phyloP scores from a whole-genome alignment of 1,140 invertebrate genomes.

The Ctenoplectra terminalis region DNA sequence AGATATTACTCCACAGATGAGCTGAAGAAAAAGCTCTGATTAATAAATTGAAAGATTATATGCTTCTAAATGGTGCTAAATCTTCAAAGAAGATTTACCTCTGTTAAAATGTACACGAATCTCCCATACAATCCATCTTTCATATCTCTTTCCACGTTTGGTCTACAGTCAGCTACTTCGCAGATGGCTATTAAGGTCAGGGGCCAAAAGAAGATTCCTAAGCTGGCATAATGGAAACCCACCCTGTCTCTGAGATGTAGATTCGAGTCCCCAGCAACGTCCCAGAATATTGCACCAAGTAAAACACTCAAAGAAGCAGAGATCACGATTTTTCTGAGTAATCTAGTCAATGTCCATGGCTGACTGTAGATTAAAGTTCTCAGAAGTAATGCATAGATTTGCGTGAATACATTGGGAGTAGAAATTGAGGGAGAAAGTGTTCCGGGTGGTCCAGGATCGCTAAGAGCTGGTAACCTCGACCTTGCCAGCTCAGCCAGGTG shows the following conservation, averaged over 20 bases:
- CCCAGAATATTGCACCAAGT: conserved; percentile 95
- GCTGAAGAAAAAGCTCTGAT: conserved; percentile 78
- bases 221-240: conserved; percentile 92
- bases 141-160: conserved; percentile 90
- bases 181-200: conserved; percentile 87
- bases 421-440: conserved; percentile 87
- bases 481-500: conserved; percentile 92
- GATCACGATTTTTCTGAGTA: conserved; percentile 89
- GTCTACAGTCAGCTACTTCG: conserved; percentile 87
- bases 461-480: conserved; percentile 84
- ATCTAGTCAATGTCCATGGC: conserved; percentile 91
- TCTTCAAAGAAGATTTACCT: conserved; percentile 82
- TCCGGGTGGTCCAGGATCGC: conserved; percentile 90
- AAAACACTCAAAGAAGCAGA: conserved; percentile 91
- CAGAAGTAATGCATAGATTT: conserved; percentile 87
- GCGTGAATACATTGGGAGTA: conserved; percentile 85
- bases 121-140: conserved; percentile 90
- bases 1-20: conserved; percentile 85
- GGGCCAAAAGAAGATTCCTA: conserved; percentile 91
- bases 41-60: background rate
- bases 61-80: too few relatives aligned
- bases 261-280: conserved; percentile 89
- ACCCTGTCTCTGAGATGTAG: conserved; percentile 89
- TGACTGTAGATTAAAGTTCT: conserved; percentile 91
- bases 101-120: conserved; percentile 89